These are phyloP conservation scores for Pachyramphus minor DNA, from an alignment of 2,113 vertebrate genomes.

Conservation along the genomic window DNA sequence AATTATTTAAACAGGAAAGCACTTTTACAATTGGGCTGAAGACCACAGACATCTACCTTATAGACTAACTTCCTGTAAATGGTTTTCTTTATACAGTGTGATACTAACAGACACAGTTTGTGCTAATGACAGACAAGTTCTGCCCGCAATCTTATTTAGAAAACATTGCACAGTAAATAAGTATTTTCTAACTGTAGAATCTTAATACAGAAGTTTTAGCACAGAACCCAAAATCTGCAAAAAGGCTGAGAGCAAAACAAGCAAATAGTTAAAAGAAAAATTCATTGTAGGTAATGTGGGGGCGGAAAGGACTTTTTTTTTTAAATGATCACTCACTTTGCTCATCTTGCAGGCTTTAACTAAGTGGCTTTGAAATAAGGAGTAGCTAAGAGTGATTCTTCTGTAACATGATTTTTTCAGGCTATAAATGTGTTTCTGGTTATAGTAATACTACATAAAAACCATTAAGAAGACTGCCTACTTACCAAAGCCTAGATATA, in stretches of 20 bases:
- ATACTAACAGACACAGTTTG: neutral
- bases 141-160: neutral
- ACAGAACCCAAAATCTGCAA: neutral
- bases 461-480: neutral
- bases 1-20: neutral
- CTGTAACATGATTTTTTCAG: neutral
- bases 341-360: neutral
- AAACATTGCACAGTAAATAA: neutral
- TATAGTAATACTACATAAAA: neutral
- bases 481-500: neutral
- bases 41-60: neutral
- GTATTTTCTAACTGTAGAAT: neutral
- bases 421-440: neutral
- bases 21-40: neutral
- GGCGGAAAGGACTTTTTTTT: neutral
- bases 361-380: neutral
- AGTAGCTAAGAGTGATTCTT: neutral
- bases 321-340: neutral
- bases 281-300: neutral
- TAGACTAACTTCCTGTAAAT: neutral
- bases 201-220: neutral
- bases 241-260: neutral
- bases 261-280: neutral
- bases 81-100: neutral
- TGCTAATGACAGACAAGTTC: neutral